Evolutionary conservation across 1,140 invertebrate species (phyloP), one percentile per base, ranked within the genome.

Genomic region (Eumaeus atala): DNA sequence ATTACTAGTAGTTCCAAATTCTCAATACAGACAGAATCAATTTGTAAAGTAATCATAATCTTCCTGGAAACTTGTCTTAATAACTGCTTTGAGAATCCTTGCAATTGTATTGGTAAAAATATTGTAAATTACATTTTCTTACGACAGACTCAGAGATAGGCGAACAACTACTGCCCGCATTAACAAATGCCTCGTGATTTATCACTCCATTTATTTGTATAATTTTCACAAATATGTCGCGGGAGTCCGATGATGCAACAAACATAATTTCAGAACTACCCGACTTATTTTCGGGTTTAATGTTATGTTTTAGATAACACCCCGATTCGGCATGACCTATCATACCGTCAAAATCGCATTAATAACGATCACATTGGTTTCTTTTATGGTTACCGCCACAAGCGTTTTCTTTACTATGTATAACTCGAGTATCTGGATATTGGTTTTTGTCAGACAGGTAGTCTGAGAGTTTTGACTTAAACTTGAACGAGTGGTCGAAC

Each of bases 321-420:
- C 14, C 14, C 0, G 50, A 21, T 38, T 51, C 56, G 14, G 16
- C 1, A n/a, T 58, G 56, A 8, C 56, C 50, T n/a, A 34, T 35
- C 49, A n/a, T 52, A 40, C 42, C 55, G n/a, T 42, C 52, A 40
- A 14, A 58, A 9, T 48, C 21, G 34, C 56, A 58, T 38, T 58
- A 52, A 9, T 51, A 28, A 9, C 9, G 1, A 7, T 51, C 50
- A 34, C 56, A 58, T 14, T 58, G 50, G 12, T 14, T 33, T 17
- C 36, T 36, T 38, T 58, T 58, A 33, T 52, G 50, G 18, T 56
- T 56, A 3, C 54, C 54, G 6, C 54, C 54, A 16, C 48, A 56
- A 9, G 7, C 16, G 14, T 40, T 40, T 14, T n/a, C n/a, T 14
- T 40, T 40, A 40, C 6, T 40, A 1, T 7, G 12, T 14, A 40